A percentile compares a stretch with the other conserved stretches of the same genome.
Evolutionary conservation across 2,797 vertebrate genomes (phyloP).

Genomic region (Orientallactaga sibirica): DNA sequence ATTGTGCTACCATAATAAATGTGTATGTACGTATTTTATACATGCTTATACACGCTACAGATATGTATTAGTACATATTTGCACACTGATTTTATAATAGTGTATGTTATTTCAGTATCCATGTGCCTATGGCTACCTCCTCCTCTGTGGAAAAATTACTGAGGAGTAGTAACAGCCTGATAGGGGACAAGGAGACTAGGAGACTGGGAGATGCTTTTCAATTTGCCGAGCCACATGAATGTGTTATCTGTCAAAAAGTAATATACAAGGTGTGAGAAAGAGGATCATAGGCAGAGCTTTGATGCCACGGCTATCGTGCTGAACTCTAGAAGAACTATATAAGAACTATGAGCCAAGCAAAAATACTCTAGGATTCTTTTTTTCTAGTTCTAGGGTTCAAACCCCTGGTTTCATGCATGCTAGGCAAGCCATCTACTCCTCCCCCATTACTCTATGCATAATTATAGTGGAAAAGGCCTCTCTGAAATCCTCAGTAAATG

Average conservation of each 20-base stretch:
- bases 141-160: neutral
- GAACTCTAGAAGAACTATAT: neutral
- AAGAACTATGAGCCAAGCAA: neutral
- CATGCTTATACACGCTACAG: neutral
- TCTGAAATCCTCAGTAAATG: neutral
- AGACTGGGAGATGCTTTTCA: neutral
- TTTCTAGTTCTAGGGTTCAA: neutral
- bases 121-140: accelerated
- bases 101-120: neutral
- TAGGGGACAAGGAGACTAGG: neutral
- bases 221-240: neutral
- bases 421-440: neutral
- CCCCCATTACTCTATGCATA: neutral
- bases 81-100: neutral
- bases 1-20: neutral
- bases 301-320: neutral
- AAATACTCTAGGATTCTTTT: too few relatives aligned
- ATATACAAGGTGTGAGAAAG: neutral
- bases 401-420: neutral
- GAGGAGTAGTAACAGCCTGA: neutral
- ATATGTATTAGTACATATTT: neutral
- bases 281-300: neutral
- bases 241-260: neutral
- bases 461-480: neutral
- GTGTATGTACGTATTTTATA: neutral